These are phyloP conservation scores for Tribolium castaneum DNA, from an alignment of 1,140 invertebrate genomes.

Conservation along the genomic window DNA sequence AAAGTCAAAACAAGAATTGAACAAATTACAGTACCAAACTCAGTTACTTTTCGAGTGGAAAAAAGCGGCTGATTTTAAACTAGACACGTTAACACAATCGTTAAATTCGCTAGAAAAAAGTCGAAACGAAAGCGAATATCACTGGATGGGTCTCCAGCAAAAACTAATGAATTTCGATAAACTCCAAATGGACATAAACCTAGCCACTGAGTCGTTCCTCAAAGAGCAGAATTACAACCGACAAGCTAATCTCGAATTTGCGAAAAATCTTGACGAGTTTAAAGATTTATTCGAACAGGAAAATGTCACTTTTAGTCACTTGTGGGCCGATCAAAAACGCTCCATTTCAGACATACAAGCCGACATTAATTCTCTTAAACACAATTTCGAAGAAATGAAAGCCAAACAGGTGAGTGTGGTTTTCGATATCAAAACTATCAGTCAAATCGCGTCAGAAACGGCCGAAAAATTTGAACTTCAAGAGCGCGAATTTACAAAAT, in stretches of 20 bases:
- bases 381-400: conserved; percentile 58
- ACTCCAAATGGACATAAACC: conserved; percentile 70
- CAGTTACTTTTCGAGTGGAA: conserved; percentile 50
- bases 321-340: conserved; percentile 62
- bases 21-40: conserved; percentile 52
- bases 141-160: conserved; percentile 25
- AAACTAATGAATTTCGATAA: conserved; percentile 62
- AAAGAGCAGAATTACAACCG: conserved; percentile 67
- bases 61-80: conserved; percentile 41
- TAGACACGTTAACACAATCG: conserved; percentile 44
- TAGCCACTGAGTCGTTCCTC: conserved; percentile 68
- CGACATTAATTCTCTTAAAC: conserved; percentile 62
- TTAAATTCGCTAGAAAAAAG: not conserved
- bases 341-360: conserved; percentile 60
- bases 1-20: conserved; percentile 45
- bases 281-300: conserved; percentile 66
- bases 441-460: conserved; percentile 57
- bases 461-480: conserved; percentile 56
- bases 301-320: conserved; percentile 56
- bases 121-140: conserved; percentile 36
- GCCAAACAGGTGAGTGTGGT: conserved; percentile 51
- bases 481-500: conserved; percentile 50
- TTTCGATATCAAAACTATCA: conserved; percentile 56
- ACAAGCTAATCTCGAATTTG: conserved; percentile 70
- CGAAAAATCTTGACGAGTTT: conserved; percentile 73